Base-by-base conservation (phyloP, 2,888 invertebrate species). In the Patella depressa region DNA sequence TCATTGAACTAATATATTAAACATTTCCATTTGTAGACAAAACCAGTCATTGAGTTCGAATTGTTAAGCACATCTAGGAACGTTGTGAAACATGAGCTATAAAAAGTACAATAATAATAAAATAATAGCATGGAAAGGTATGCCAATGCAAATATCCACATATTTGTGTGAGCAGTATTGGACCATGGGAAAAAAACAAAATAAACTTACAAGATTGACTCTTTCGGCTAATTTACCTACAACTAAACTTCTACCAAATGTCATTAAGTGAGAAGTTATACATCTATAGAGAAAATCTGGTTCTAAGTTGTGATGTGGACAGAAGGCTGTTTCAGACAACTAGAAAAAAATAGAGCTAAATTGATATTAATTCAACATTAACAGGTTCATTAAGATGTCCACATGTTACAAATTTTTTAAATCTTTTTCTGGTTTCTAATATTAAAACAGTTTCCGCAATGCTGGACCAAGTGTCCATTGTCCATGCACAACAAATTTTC, bases 231-330 rank as follows among this genome's bases (percentile, higher is more conserved):
- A 82, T 53, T 85, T 84, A 5, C 89, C 90, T 53, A 88, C 83
- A 19, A 89, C 86, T 14, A 89, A 81, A 75, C 85, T 86, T 53
- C 86, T 82, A 9, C 89, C 86, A 82, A 88, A 88, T 2, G 89
- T 89, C 84, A 88, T 86, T 1, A 90, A 86, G 79, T 90, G 90
- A 15, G 89, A 89, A 5, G 86, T 80, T 29, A 90, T 85, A 72
- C 87, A 87, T 57, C 83, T 82, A 53, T 85, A 80, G 69, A 90
- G 78, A 74, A 90, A 89, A 12, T 87, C 86, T 29, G 81, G 81
- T 74, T 88, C 90, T 53, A 88, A 73, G 45, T 83, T 83, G 79
- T 88, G 86, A 17, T 84, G 80, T 14, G 87, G 88, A 76, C 84
- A 83, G 55, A 89, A 86, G 5, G 87, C 88, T 59, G 89, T 89